Evolutionary conservation across 1,140 invertebrate species (phyloP), one percentile per base, ranked within the genome.

Genomic region (Dreissena polymorpha): DNA sequence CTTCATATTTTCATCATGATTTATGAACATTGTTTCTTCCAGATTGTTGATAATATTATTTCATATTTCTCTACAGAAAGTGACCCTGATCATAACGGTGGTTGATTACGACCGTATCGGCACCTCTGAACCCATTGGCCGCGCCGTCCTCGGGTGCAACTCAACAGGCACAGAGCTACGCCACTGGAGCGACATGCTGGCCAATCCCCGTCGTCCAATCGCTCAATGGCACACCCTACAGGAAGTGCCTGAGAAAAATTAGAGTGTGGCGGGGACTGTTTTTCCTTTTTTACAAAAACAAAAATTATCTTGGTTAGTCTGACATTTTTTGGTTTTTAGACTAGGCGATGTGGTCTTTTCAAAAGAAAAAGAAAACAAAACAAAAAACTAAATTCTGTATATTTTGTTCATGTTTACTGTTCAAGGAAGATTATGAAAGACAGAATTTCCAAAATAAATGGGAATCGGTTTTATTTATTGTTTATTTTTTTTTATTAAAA

Each of bases 91-190:
- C 91, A 97, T 99, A 88, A 99, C 99, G 71, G 99, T 99, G 88
- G 98, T 99, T 92, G 99, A 99, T 94, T 99, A 99, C 94, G 99
- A 99, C 95, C 97, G 99, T 93, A 99, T 99, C 93, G 99, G 99
- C 68, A 99, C 98, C 67, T 99, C 98, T 86, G 99, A 99, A 93
- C 98, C 99, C 23, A 99, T 99, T 92, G 99, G 99, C 85, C 97
- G 98, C 93, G 97, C 97, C 84, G 95, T 99, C 78, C 95, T 99
- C 86, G 99, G 99, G 67, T 99, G 98, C 94, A 99, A 98, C 94
- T 98, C 98, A 88, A 89, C 91, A 53, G 99, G 99, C 78, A 99
- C 98, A 25, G 99, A 99, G 93, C 94, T 99, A 69, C 96, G 99
- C 88, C 99, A 99, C 94, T 99, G 99, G 99, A 99, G 98, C 76